A percentile compares a stretch with the other conserved stretches of the same genome.
phyloP scores from a whole-genome alignment of 2,888 invertebrate species.

The Parapristionchus giblindavisi region DNA sequence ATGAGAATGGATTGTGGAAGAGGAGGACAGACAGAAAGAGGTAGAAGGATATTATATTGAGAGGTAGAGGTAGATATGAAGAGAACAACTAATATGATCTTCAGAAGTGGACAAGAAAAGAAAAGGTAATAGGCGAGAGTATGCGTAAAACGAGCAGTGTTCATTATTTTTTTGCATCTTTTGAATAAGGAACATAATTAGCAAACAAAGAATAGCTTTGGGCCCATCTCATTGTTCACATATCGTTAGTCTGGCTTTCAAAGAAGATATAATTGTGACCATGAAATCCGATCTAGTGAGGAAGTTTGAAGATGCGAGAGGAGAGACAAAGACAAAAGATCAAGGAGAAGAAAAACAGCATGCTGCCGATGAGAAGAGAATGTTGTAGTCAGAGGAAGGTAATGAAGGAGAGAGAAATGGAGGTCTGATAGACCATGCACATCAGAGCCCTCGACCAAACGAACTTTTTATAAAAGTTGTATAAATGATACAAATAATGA shows the following conservation, averaged over 20 bases:
- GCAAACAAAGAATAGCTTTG: not conserved
- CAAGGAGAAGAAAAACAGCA: no score
- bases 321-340: not conserved
- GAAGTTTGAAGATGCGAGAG: not conserved
- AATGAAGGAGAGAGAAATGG: not conserved
- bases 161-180: not conserved
- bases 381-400: not conserved
- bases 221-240: not conserved
- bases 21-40: slow-evolving; percentile 1
- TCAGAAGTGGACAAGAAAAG: slow-evolving; percentile 4
- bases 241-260: no score
- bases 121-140: not conserved
- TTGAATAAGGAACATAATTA: not conserved
- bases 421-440: no score
- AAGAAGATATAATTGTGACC: no score
- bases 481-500: not conserved
- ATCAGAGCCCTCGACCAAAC: no score
- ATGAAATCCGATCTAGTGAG: no score
- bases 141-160: not conserved
- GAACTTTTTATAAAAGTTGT: not conserved
- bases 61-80: not conserved
- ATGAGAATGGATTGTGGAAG: not conserved
- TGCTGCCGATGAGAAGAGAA: no score
- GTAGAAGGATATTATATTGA: no score
- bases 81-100: no score